These are phyloP conservation scores for Neoscelio sp. DNA, from an alignment of 2,888 invertebrate species.

Conservation along the genomic window DNA sequence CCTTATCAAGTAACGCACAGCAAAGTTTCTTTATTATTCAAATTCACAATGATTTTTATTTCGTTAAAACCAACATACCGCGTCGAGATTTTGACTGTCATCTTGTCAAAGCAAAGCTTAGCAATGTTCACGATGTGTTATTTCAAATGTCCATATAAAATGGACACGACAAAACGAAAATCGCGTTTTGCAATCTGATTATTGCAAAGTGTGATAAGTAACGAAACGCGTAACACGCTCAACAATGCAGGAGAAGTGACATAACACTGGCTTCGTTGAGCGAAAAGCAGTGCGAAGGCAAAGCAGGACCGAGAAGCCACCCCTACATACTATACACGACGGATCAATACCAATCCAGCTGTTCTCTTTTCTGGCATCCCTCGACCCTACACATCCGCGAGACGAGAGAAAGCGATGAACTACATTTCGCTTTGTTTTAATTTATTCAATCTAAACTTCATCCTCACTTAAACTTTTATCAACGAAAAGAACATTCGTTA, in stretches of 20 bases:
- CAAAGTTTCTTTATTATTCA: too few relatives aligned
- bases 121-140: conserved; percentile 35
- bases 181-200: conserved; percentile 33
- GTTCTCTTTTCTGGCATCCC: conserved; percentile 80
- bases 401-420: conserved; percentile 39
- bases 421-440: conserved; percentile 30
- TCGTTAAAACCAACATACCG: conserved; percentile 77
- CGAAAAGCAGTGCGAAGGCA: conserved; percentile 71
- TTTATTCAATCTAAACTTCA: background rate
- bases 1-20: too few relatives aligned
- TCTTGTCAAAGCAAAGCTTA: conserved; percentile 64
- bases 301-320: conserved; percentile 71
- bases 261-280: conserved; percentile 75
- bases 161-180: conserved; percentile 32
- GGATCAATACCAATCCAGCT: conserved; percentile 82
- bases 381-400: conserved; percentile 64
- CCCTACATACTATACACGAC: conserved; percentile 72
- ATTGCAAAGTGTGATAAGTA: conserved; percentile 24
- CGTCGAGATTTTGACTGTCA: conserved; percentile 80
- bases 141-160: conserved; percentile 34
- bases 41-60: too few relatives aligned
- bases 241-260: conserved; percentile 76
- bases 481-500: too few relatives aligned
- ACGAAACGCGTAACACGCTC: conserved; percentile 64
- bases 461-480: too few relatives aligned